Percentiles rank a stretch among this genome's conserved stretches.
Conservation (phyloP, 1,140 invertebrate genomes). For the Branchinecta lynchi region DNA sequence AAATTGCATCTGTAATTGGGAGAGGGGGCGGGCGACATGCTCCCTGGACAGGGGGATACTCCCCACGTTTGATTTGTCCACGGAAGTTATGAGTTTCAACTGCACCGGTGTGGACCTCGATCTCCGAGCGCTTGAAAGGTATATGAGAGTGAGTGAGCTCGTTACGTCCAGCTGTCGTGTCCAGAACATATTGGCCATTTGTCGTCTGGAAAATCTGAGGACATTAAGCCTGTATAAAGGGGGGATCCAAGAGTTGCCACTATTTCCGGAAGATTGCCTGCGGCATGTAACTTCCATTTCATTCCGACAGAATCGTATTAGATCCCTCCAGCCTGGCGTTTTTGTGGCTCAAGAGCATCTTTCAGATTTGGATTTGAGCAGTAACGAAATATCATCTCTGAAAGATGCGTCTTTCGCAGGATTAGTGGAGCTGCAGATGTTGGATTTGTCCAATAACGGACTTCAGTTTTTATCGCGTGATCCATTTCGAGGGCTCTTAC, state of each 20-base stretch:
- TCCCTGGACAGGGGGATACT: not conserved
- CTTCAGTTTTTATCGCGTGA: slow-evolving; percentile 60
- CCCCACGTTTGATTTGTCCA: not conserved
- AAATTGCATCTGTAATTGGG: not conserved
- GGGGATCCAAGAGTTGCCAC: slow-evolving; percentile 57
- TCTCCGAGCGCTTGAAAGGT: not conserved
- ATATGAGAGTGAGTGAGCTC: not conserved
- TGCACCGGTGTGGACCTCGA: not conserved
- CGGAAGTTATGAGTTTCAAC: not conserved
- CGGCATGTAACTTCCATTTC: slow-evolving; percentile 58
- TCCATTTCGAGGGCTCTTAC: slow-evolving; percentile 47
- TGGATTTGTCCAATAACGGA: slow-evolving; percentile 62
- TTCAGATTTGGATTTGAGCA: slow-evolving; percentile 59
- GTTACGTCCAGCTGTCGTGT: slow-evolving; percentile 32
- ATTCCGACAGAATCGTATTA: slow-evolving; percentile 61
- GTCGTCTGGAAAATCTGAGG: slow-evolving; percentile 52
- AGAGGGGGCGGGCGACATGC: not conserved
- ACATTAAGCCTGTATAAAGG: slow-evolving; percentile 63
- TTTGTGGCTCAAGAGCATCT: slow-evolving; percentile 58
- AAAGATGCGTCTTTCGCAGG: slow-evolving; percentile 54
- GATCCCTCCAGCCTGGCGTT: slow-evolving; percentile 53
- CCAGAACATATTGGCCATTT: slow-evolving; percentile 46
- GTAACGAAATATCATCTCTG: slow-evolving; percentile 59
- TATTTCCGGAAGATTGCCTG: slow-evolving; percentile 55
- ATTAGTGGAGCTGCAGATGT: slow-evolving; percentile 52